phyloP scores from a whole-genome alignment of 2,888 invertebrate genomes.

The Nebria salina region DNA sequence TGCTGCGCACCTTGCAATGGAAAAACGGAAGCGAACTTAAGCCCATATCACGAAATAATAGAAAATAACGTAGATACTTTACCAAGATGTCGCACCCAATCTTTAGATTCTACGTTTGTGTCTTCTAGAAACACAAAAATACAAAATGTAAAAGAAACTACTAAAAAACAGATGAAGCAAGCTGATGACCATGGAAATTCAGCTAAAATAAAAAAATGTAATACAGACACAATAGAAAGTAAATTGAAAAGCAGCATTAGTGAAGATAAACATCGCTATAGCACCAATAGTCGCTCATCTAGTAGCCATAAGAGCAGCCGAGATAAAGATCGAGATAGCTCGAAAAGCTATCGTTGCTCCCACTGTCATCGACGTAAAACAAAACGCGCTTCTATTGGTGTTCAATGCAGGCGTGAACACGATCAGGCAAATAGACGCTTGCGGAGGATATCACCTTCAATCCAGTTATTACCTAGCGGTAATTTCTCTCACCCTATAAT shows the following conservation, averaged over 20 bases:
- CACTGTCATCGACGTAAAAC: constrained; percentile 67
- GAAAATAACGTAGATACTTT: background rate
- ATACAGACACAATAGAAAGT: background rate
- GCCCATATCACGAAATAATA: background rate
- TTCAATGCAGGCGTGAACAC: constrained; percentile 74
- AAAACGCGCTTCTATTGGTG: constrained; percentile 76
- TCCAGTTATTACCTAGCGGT: constrained; percentile 25
- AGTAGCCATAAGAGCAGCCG: constrained; percentile 15
- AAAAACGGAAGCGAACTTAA: background rate
- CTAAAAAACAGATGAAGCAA: too few species aligned
- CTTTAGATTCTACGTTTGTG: constrained; percentile 21
- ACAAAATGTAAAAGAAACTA: background rate
- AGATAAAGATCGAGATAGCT: constrained; percentile 24
- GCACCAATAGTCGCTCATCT: constrained; percentile 24
- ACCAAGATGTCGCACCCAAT: constrained; percentile 29
- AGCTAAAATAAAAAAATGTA: background rate
- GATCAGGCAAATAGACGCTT: constrained; percentile 51
- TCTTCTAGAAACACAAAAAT: background rate
- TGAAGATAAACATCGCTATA: constrained; percentile 23
- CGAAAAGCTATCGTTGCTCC: constrained; percentile 37
- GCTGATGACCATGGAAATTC: background rate
- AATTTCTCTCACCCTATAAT: constrained; percentile 58
- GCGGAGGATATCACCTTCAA: constrained; percentile 17
- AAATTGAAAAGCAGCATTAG: background rate
- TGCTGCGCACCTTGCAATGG: background rate